These are phyloP conservation scores for Etia nguti DNA, from an alignment of 2,113 vertebrate genomes.

Conservation along the genomic window DNA sequence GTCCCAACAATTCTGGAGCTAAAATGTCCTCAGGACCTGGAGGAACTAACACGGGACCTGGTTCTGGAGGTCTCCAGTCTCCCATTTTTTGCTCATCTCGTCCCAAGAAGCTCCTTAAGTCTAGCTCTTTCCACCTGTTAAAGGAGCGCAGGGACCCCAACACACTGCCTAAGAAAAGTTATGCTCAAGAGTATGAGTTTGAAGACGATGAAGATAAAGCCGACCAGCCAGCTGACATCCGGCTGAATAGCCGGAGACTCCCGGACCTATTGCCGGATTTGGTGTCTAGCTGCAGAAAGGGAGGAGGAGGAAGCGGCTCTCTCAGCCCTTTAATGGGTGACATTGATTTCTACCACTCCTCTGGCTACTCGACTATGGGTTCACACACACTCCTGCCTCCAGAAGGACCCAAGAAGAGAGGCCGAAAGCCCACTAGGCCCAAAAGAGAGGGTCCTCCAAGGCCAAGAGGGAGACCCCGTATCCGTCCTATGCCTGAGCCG, in stretches of 20 bases:
- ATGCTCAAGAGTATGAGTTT: conserved; percentile 93
- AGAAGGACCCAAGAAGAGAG: conserved; percentile 83
- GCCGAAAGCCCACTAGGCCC: conserved; percentile 86
- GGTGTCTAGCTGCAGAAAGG: conserved; percentile 87
- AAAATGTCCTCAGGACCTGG: conserved; percentile 65
- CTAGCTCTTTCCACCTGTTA: conserved; percentile 87
- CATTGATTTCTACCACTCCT: conserved; percentile 83
- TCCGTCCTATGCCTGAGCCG: conserved; percentile 82
- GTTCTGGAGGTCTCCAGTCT: conserved; percentile 75
- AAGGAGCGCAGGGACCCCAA: conserved; percentile 85
- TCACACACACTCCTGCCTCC: conserved; percentile 68
- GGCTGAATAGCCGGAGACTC: conserved; percentile 86
- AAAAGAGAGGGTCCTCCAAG: conserved; percentile 87
- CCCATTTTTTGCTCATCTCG: conserved; percentile 92
- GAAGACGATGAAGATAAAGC: conserved; percentile 91
- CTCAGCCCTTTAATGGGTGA: conserved; percentile 87
- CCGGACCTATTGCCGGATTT: conserved; percentile 85
- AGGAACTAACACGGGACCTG: conserved; percentile 38
- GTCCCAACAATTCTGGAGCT: conserved; percentile 60
- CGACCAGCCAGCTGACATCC: conserved; percentile 86
- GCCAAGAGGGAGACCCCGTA: conserved; percentile 84
- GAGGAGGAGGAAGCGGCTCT: conserved; percentile 69
- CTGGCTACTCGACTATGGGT: conserved; percentile 75
- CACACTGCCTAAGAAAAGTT: conserved; percentile 87
- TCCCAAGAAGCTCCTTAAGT: conserved; percentile 91